phyloP scores from a whole-genome alignment of 2,113 vertebrate species.

The Megaptera novaeangliae region DNA sequence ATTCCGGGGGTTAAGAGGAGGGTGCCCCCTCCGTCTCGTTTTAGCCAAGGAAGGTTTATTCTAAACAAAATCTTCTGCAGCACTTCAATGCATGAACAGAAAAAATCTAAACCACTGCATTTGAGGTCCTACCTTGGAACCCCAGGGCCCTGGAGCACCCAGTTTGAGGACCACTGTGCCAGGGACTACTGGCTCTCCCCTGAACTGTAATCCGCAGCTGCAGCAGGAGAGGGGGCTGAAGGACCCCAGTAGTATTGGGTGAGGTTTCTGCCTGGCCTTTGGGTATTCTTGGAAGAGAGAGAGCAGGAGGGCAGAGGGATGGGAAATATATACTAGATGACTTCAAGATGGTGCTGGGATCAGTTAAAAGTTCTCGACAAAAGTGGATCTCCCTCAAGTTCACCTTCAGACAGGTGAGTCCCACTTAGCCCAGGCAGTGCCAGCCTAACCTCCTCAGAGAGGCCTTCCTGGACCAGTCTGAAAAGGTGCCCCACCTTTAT shows the following conservation, averaged over 20 bases:
- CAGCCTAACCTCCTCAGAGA: not conserved
- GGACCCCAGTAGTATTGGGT: not conserved
- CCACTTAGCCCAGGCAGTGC: not conserved
- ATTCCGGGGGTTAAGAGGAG: no score
- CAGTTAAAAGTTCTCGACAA: not conserved
- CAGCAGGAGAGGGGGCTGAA: not conserved
- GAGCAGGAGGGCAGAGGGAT: not conserved
- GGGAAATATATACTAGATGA: not conserved
- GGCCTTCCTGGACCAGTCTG: rapidly evolving
- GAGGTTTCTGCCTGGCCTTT: not conserved
- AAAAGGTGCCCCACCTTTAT: rapidly evolving
- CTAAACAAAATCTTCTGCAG: not conserved
- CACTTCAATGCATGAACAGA: not conserved
- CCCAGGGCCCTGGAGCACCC: not conserved
- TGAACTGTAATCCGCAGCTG: not conserved
- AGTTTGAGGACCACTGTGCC: not conserved
- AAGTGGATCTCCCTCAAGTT: not conserved
- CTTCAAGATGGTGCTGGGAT: not conserved
- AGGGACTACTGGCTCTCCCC: not conserved
- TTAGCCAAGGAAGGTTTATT: not conserved
- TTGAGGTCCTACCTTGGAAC: not conserved
- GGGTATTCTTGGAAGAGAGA: not conserved
- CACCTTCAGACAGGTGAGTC: no score
- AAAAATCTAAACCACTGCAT: not conserved
- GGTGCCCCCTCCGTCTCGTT: not conserved